A percentile compares a stretch with the other conserved stretches of the same genome.
Conservation (phyloP, 2,113 vertebrate species). For the Oncorhynchus kisutch region DNA sequence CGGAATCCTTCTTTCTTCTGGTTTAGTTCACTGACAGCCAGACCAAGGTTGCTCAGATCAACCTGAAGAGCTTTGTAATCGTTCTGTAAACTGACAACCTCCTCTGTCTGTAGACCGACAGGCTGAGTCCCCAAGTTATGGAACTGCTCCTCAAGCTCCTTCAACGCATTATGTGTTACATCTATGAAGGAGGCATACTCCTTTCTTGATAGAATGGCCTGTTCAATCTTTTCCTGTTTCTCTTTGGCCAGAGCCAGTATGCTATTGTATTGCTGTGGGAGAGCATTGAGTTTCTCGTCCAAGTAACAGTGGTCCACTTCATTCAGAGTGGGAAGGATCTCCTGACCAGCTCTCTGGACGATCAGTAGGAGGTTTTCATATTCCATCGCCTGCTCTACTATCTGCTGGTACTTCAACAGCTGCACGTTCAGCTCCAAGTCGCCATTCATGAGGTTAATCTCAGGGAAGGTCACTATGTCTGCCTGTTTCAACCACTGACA, state of each 20-base stretch:
- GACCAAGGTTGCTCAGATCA: slow-evolving; percentile 75
- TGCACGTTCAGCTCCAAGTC: slow-evolving; percentile 80
- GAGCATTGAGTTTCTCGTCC: slow-evolving; percentile 85
- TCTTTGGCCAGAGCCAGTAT: slow-evolving; percentile 87
- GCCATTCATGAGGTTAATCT: slow-evolving; percentile 89
- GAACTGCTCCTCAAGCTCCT: slow-evolving; percentile 87
- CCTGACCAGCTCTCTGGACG: slow-evolving; percentile 88
- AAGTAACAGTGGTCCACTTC: slow-evolving; percentile 92
- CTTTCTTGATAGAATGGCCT: slow-evolving; percentile 83
- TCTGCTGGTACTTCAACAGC: slow-evolving; percentile 84
- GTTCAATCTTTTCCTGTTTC: slow-evolving; percentile 87
- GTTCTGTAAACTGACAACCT: slow-evolving; percentile 77
- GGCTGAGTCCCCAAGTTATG: slow-evolving; percentile 75
- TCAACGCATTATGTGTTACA: slow-evolving; percentile 69
- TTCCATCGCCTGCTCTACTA: slow-evolving; percentile 90
- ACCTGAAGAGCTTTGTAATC: slow-evolving; percentile 76
- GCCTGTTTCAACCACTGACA: slow-evolving; percentile 92
- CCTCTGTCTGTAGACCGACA: slow-evolving; percentile 69
- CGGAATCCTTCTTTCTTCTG: slow-evolving; percentile 92
- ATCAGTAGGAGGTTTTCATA: slow-evolving; percentile 90
- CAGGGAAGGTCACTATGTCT: slow-evolving; percentile 90
- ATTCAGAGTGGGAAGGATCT: slow-evolving; percentile 86
- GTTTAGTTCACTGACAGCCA: slow-evolving; percentile 86
- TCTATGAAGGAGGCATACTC: slow-evolving; percentile 89
- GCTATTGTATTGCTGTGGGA: slow-evolving; percentile 88